phyloP scores from a whole-genome alignment of 2,797 vertebrate species.

The Pangasius mekongensis region DNA sequence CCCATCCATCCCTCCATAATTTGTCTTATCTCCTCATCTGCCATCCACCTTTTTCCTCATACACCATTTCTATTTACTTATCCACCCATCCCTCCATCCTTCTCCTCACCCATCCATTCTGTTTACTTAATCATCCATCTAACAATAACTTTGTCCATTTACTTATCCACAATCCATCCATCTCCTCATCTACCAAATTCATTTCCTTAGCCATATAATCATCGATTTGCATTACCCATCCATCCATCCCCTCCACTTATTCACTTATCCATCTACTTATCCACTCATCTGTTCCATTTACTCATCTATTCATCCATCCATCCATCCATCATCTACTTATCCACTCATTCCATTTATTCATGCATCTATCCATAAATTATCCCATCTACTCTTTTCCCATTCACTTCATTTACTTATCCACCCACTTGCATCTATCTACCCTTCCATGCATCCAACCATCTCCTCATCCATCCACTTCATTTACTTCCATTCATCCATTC shows the following conservation, averaged over 20 bases:
- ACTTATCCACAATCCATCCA: not conserved
- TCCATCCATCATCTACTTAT: not conserved
- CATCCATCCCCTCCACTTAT: not conserved
- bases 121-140: not conserved
- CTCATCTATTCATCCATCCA: not conserved
- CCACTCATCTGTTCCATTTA: not conserved
- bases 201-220: not conserved
- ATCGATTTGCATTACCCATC: not conserved
- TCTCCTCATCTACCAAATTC: not conserved
- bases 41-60: not conserved
- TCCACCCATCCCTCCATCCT: not conserved
- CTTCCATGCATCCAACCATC: not conserved
- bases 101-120: not conserved
- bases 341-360: not conserved
- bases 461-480: not conserved
- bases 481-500: not conserved
- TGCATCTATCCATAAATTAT: not conserved
- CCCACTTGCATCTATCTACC: not conserved
- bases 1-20: not conserved
- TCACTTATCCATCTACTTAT: not conserved
- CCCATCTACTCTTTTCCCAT: not conserved
- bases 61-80: not conserved
- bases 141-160: not conserved
- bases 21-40: not conserved
- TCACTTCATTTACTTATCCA: not conserved